Evolutionary conservation across 2,888 invertebrate genomes (phyloP), one percentile per base, ranked within the genome.

Genomic region (Drosophila mimetica): DNA sequence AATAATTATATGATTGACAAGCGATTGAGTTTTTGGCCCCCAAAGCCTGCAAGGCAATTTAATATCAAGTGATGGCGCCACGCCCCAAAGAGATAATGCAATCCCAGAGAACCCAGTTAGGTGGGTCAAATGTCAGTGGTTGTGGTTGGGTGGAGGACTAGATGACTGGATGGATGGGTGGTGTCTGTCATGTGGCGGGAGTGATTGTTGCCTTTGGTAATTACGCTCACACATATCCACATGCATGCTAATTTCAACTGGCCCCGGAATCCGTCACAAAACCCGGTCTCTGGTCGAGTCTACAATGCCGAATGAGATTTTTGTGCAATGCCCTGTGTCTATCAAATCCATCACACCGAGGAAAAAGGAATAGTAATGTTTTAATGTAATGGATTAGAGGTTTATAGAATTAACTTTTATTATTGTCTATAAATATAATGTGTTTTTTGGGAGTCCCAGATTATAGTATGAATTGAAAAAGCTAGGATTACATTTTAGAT

Each of bases 161-260:
- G 18, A 6, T 34, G 34, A n/a, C n/a, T 13, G 22, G 4, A 8
- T 18, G 13, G 28, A 0, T 16, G 13, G 57, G 11, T 18, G 39
- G 11, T 44, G 44, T 28, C 41, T 57, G 60, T 42, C 42, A 55
- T 11, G n/a, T 16, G 36, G 41, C 36, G 16, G 18, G 11, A n/a
- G 34, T 34, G 54, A 48, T 61, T 72, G 61, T 64, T 73, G 70
- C 64, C 59, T 63, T 71, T 70, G 76, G 75, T 72, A 79, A 81
- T 84, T 79, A 80, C 87, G 67, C 65, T 63, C 63, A 58, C 79
- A 74, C 82, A 83, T 72, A 71, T 61, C 63, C 51, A 66, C 85
- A 77, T 72, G 66, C 67, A 83, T 82, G 84, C 85, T 84, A 84
- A 84, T 84, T 81, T 79, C 52, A 42, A 32, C 39, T 42, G 22